Evolutionary conservation across 2,888 invertebrate species (phyloP), one percentile per base, ranked within the genome.

Genomic region (Neuroscelio doddi): DNA sequence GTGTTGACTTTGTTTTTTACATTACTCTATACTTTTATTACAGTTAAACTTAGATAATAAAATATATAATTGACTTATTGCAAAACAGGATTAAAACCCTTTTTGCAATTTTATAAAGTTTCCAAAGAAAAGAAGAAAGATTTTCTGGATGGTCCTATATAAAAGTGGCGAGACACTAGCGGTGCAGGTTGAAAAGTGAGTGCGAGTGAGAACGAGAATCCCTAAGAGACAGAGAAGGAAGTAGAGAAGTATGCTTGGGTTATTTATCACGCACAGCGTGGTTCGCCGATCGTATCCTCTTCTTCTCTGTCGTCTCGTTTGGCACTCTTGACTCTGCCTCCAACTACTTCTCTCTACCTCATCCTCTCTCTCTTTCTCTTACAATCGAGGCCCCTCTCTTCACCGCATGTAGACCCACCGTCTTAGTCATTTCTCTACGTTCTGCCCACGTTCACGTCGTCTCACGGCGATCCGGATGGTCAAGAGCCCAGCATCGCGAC

Each of bases 241-340:
- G 49, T 49, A 61, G 41, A 44, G 46, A 61, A 63, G 59, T 63
- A 64, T 53, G 68, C 72, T 70, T 68, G 66, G n/a, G 72, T 74
- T 75, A 77, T 77, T 77, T 75, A 77, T 74, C 74, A 76, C 73
- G 75, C 74, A 70, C 72, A 52, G 68, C 65, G 71, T 65, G 72
- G 68, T 72, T 75, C 68, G 64, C 72, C 70, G 73, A 71, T 74
- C 74, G 71, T 65, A 68, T 72, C 69, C 21, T 51, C 65, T 55
- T 49, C 42, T 39, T 26, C 58, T 58, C 74, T 71, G 74, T 79
- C 78, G 79, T 78, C 77, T 73, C 76, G 68, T 70, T 73, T 70
- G 70, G 61, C 70, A 67, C 67, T 67, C 68, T 66, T 38, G 59
- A 57, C 63, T 56, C 34, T 42, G 34, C 27, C 38, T 38, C 49